A percentile compares a stretch with the other conserved stretches of the same genome.
These are phyloP conservation scores for Chymomyza costata DNA, from an alignment of 1,140 invertebrate species.

Conservation along the genomic window DNA sequence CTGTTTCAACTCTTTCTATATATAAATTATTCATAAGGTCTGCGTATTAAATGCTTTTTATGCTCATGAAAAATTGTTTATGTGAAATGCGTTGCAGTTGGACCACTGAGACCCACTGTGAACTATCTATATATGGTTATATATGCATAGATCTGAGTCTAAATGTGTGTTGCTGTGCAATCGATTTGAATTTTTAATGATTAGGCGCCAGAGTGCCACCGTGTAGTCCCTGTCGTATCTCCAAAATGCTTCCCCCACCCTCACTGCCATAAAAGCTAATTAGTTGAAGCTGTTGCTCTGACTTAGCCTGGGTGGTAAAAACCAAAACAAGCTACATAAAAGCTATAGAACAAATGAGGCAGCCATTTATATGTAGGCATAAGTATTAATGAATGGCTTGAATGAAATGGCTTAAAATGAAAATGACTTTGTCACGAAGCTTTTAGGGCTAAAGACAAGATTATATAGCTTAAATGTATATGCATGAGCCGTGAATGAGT, in stretches of 20 bases:
- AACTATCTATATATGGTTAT: no score
- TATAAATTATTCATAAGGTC: constrained; percentile 59
- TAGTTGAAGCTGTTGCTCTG: no score
- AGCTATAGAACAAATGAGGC: constrained; percentile 60
- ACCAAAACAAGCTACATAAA: constrained; percentile 53
- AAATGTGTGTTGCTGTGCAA: constrained; percentile 40
- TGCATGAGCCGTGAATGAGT: no score
- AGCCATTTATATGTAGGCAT: no score
- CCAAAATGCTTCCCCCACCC: constrained; percentile 2
- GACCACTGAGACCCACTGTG: constrained; percentile 6
- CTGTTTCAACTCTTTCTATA: constrained; percentile 16
- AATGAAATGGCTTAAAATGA: constrained; percentile 43
- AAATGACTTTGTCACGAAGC: constrained; percentile 69
- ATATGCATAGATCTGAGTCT: no score
- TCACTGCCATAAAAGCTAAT: constrained; percentile 62
- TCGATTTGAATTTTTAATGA: constrained; percentile 75
- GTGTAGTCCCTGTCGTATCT: constrained; percentile 9
- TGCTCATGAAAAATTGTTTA: constrained; percentile 71
- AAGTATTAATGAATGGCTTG: constrained; percentile 39
- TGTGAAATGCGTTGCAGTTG: constrained; percentile 30
- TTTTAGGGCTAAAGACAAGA: constrained; percentile 53
- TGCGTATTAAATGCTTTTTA: constrained; percentile 64
- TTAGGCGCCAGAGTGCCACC: constrained; percentile 70
- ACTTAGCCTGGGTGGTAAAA: constrained; percentile 61
- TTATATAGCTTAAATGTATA: no score